Percentiles rank a stretch among this genome's conserved stretches.
These are phyloP conservation scores for Galaxea fascicularis DNA, from an alignment of 92 coral and sea anemone genomes.

Conservation along the genomic window DNA sequence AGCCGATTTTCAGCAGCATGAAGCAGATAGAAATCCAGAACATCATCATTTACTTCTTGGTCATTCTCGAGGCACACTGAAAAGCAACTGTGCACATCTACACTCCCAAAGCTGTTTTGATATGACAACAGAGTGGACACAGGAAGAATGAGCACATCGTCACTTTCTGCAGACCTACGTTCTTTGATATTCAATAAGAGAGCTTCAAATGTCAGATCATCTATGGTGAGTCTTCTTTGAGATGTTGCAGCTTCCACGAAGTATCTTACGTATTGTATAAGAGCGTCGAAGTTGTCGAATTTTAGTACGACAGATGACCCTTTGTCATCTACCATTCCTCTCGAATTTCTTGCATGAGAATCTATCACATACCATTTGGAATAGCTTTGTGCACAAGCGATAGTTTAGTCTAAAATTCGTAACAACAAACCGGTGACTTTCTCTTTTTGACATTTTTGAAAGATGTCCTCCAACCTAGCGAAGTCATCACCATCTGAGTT, in stretches of 20 bases:
- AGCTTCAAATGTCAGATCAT: conserved; percentile 13
- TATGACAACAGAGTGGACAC: conserved; percentile 28
- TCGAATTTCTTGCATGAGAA: background rate
- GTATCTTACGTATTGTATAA: background rate
- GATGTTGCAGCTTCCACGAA: conserved; percentile 7
- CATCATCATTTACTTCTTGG: background rate
- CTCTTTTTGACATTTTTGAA: no score
- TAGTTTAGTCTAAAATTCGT: conserved; percentile 32
- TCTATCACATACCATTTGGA: background rate
- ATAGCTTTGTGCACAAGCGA: conserved; percentile 16
- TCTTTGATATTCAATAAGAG: conserved; percentile 1
- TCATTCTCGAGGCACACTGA: conserved; percentile 13
- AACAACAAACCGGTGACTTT: conserved; percentile 4
- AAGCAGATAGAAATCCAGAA: background rate
- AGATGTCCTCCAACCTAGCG: no score
- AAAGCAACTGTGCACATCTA: conserved; percentile 13
- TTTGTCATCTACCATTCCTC: background rate
- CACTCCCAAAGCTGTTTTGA: conserved; percentile 14
- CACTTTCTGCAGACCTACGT: conserved; percentile 15
- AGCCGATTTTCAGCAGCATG: conserved; percentile 18
- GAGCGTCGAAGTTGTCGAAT: background rate
- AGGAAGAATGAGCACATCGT: conserved; percentile 37
- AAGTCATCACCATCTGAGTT: background rate
- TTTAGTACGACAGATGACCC: background rate
- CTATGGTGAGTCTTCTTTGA: background rate